A percentile compares a stretch with the other conserved stretches of the same genome.
These are phyloP conservation scores for Borostomias antarcticus DNA, from an alignment of 2,797 vertebrate species.

Conservation along the genomic window DNA sequence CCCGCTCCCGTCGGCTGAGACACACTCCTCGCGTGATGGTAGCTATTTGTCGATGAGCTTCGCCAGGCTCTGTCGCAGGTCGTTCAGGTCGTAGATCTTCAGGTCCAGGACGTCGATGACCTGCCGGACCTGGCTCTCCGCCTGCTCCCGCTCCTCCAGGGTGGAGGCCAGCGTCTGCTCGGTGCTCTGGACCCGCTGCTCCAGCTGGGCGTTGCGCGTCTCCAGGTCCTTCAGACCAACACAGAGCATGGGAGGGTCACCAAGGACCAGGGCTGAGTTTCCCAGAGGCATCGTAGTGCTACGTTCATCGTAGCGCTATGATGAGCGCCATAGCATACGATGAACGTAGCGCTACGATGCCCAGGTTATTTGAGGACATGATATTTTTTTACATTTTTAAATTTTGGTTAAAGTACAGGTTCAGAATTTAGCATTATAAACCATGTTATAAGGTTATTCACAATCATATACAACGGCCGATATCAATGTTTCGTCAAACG, in stretches of 20 bases:
- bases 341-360: too few species aligned
- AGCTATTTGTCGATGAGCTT: conserved; percentile 83
- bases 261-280: neutral
- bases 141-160: conserved; percentile 74
- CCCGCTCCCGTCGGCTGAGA: neutral
- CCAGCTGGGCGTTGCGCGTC: conserved; percentile 82
- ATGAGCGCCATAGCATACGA: neutral
- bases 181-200: conserved; percentile 76
- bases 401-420: too few species aligned
- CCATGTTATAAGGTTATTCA: too few species aligned
- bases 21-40: neutral
- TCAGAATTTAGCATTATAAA: too few species aligned
- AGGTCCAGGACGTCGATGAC: conserved; percentile 86
- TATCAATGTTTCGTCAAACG: too few species aligned
- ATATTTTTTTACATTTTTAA: too few species aligned
- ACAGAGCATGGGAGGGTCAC: neutral
- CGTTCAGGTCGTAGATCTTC: conserved; percentile 89
- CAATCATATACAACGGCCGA: too few species aligned
- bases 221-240: conserved; percentile 80
- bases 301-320: too few species aligned
- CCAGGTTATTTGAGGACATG: too few species aligned
- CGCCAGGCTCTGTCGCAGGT: conserved; percentile 86
- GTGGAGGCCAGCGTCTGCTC: conserved; percentile 83
- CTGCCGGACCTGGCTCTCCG: conserved; percentile 78
- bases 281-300: too few species aligned